A percentile compares a stretch with the other conserved stretches of the same genome.
Evolutionary conservation across 2,797 vertebrate genomes (phyloP).

Genomic region (Picus viridis): DNA sequence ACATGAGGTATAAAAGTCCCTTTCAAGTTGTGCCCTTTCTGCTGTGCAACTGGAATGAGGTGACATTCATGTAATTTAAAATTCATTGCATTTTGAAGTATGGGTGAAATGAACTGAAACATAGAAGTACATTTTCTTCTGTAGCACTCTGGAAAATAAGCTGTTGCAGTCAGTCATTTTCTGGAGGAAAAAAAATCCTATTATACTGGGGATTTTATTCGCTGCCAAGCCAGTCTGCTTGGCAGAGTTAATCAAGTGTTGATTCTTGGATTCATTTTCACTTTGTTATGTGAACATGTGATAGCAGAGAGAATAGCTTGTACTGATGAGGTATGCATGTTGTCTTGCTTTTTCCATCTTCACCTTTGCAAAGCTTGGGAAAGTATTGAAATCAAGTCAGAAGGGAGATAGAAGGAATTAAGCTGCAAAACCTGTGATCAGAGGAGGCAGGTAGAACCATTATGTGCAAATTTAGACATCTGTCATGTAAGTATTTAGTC

Average conservation of each 20-base stretch:
- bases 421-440: neutral
- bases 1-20: neutral
- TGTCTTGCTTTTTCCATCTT: neutral
- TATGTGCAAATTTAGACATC: neutral
- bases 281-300: slow-evolving; percentile 16
- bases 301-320: neutral
- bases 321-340: neutral
- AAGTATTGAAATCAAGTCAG: slow-evolving; percentile 11
- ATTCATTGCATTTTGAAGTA: slow-evolving; percentile 29
- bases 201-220: slow-evolving; percentile 36
- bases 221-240: neutral
- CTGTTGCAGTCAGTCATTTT: slow-evolving; percentile 8
- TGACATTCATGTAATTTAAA: neutral
- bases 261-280: slow-evolving; percentile 46
- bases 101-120: slow-evolving; percentile 35
- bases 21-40: slow-evolving; percentile 33
- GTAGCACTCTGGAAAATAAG: slow-evolving; percentile 20
- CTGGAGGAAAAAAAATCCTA: neutral
- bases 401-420: neutral
- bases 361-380: neutral
- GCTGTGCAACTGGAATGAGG: neutral
- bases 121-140: slow-evolving; percentile 28
- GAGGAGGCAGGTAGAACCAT: neutral
- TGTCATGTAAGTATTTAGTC: neutral
- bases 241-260: slow-evolving; percentile 56